phyloP scores from a whole-genome alignment of 2,797 vertebrate species.

The Heteromormyrus szaboi region DNA sequence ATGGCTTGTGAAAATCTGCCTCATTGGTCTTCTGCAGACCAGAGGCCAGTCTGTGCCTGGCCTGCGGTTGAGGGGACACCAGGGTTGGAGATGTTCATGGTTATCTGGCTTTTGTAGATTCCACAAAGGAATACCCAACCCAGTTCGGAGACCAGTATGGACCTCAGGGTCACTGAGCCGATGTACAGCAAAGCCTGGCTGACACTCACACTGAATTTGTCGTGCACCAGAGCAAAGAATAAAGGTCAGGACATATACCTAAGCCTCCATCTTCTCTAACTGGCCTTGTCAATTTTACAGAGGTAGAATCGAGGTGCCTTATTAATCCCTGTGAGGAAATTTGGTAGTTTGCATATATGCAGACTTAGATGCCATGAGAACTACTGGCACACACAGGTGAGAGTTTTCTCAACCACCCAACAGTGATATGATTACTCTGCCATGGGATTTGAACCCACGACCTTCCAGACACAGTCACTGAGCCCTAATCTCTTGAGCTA shows the following conservation, averaged over 20 bases:
- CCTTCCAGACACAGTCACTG: neutral
- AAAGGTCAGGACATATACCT: neutral
- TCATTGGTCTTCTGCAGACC: neutral
- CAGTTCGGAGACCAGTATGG: neutral
- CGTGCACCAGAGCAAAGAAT: neutral
- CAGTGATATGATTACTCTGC: neutral
- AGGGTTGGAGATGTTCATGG: neutral
- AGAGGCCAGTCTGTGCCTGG: neutral
- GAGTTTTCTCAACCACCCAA: neutral
- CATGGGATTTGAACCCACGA: neutral
- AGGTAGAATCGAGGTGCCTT: neutral
- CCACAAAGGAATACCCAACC: neutral
- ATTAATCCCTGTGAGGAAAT: neutral
- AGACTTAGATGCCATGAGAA: neutral
- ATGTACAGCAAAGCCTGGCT: neutral
- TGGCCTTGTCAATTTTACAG: neutral
- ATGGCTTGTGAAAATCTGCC: slow-evolving; percentile 3
- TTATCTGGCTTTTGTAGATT: neutral
- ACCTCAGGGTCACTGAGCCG: neutral
- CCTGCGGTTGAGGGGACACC: neutral
- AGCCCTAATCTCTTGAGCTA: neutral
- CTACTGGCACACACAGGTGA: neutral
- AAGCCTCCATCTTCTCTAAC: neutral
- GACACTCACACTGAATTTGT: neutral
- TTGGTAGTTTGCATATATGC: neutral